These are phyloP conservation scores for Amphiprion clarkii DNA, from an alignment of 2,797 vertebrate species.

Conservation along the genomic window DNA sequence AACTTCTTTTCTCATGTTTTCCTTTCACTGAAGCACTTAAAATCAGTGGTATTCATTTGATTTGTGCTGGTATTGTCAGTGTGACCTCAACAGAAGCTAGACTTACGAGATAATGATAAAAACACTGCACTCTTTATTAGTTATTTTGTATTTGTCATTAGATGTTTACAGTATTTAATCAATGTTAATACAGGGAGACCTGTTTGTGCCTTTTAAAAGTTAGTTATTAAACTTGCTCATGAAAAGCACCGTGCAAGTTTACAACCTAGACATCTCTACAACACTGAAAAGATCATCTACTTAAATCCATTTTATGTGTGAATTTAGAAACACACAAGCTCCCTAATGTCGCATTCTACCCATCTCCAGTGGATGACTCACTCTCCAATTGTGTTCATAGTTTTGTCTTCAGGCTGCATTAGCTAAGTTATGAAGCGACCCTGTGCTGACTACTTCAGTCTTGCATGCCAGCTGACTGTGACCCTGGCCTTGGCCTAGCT, in stretches of 20 bases:
- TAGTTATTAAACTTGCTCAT: neutral
- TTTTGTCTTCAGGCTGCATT: constrained; percentile 7
- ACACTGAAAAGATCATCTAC: neutral
- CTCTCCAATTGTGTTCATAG: neutral
- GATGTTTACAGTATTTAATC: neutral
- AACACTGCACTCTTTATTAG: too few relatives aligned
- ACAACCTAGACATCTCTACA: neutral
- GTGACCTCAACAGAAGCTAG: too few relatives aligned
- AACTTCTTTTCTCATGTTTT: too few relatives aligned
- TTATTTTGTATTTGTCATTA: neutral
- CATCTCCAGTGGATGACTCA: too few relatives aligned
- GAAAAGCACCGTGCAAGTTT: neutral
- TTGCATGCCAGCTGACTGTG: constrained; percentile 37
- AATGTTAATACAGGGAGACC: too few relatives aligned
- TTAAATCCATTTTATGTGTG: neutral
- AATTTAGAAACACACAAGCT: neutral
- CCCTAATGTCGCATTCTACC: too few relatives aligned
- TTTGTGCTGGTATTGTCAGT: too few relatives aligned
- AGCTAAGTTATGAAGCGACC: neutral
- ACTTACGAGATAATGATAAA: too few relatives aligned
- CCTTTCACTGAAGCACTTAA: too few relatives aligned
- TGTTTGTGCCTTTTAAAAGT: neutral
- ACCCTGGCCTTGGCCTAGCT: constrained; percentile 52
- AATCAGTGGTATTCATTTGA: too few relatives aligned
- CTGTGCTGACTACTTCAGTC: constrained; percentile 17